These are phyloP conservation scores for Pelodiscus sinensis DNA, from an alignment of 2,113 vertebrate genomes.

Conservation along the genomic window DNA sequence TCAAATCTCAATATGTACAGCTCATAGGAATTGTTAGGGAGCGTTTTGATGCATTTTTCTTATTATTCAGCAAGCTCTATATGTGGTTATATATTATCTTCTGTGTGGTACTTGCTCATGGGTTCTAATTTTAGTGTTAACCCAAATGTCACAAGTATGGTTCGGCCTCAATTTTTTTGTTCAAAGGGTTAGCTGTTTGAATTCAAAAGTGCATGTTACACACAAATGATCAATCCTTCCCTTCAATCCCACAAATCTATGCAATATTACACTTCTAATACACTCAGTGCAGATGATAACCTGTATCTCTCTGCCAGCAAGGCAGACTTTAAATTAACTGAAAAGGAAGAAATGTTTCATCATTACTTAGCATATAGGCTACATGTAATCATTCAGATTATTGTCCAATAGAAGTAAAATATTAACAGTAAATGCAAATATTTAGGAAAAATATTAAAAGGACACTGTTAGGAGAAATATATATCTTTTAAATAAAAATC, in stretches of 20 bases:
- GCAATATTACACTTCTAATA: not conserved
- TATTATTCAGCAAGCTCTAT: not conserved
- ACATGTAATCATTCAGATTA: not conserved
- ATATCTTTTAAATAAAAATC: not conserved
- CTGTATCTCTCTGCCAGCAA: not conserved
- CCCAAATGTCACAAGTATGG: not conserved
- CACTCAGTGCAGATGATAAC: not conserved
- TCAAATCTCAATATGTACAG: not conserved
- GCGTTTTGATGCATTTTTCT: not conserved
- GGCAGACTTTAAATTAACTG: not conserved
- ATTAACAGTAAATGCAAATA: not conserved
- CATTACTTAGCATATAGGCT: not conserved
- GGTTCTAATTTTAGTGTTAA: not conserved
- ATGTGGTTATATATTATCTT: not conserved
- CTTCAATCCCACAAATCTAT: not conserved
- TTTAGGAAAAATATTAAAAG: not conserved
- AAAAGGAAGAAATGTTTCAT: not conserved
- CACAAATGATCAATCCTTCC: not conserved
- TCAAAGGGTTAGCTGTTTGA: not conserved
- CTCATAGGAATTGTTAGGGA: not conserved
- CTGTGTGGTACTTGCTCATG: not conserved
- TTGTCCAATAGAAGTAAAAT: not conserved
- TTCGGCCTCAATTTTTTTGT: not conserved
- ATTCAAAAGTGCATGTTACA: not conserved
- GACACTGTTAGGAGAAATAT: not conserved